Conservation (phyloP, 1,140 invertebrate species). For the Brachionus rotundiformis region DNA sequence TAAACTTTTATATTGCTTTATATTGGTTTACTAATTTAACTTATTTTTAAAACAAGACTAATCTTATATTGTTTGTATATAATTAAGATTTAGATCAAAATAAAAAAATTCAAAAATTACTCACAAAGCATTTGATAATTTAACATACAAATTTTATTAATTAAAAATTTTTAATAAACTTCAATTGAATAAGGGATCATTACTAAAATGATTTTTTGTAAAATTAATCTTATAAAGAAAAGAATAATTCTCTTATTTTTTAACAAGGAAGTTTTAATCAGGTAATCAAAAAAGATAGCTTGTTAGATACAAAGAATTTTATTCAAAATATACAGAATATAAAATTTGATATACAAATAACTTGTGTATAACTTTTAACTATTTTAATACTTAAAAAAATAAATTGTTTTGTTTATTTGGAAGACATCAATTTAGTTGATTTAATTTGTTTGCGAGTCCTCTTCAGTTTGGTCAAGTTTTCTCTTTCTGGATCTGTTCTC, state of each 20-base stretch:
- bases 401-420: not conserved
- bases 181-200: no score
- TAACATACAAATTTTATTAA: no score
- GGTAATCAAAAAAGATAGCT: not conserved
- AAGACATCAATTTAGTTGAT: not conserved
- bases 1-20: no score
- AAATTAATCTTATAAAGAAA: no score
- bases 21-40: no score
- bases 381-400: not conserved
- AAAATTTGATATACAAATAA: not conserved
- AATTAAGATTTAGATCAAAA: no score
- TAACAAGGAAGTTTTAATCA: not conserved
- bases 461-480: constrained; percentile 69
- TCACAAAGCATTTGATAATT: no score
- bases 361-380: not conserved
- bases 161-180: no score
- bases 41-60: no score
- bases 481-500: constrained; percentile 67
- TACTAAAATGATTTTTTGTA: no score
- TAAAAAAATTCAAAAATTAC: no score
- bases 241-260: not conserved
- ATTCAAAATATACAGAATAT: not conserved
- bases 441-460: constrained; percentile 51
- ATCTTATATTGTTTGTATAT: no score
- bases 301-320: not conserved